Evolutionary conservation across 1,140 invertebrate genomes (phyloP).

Genomic region (Philotrypesis tridentata): DNA sequence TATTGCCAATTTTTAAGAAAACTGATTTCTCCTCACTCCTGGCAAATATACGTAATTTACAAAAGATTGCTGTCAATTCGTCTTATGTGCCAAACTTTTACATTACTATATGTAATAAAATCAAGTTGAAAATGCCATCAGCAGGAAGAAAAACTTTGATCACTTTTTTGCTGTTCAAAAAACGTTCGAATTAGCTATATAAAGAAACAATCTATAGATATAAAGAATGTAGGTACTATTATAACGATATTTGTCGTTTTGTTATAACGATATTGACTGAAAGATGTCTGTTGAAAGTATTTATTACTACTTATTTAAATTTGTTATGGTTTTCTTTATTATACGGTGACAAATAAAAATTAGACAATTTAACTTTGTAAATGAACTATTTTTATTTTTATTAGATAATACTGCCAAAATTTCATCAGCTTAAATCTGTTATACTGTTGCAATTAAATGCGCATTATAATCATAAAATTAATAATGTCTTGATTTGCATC

Average conservation of each 20-base stretch:
- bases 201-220: not conserved
- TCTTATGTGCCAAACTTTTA: slow-evolving; percentile 59
- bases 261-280: slow-evolving; percentile 32
- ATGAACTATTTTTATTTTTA: slow-evolving; percentile 10
- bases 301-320: slow-evolving; percentile 14
- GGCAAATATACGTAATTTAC: not conserved
- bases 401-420: not conserved
- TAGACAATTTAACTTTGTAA: not conserved
- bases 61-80: too few species aligned
- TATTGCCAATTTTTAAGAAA: not conserved
- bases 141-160: slow-evolving; percentile 41
- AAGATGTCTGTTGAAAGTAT: slow-evolving; percentile 29
- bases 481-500: not conserved
- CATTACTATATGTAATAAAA: slow-evolving; percentile 24
- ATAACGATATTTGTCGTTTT: slow-evolving; percentile 16
- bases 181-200: not conserved
- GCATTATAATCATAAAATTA: not conserved
- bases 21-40: not conserved
- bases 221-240: not conserved
- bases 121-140: slow-evolving; percentile 56
- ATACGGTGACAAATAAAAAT: slow-evolving; percentile 2
- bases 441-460: not conserved
- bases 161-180: not conserved
- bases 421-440: not conserved
- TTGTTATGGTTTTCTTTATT: slow-evolving; percentile 29